Conservation (phyloP, 1,140 invertebrate genomes). For the Asbolus verrucosus region DNA sequence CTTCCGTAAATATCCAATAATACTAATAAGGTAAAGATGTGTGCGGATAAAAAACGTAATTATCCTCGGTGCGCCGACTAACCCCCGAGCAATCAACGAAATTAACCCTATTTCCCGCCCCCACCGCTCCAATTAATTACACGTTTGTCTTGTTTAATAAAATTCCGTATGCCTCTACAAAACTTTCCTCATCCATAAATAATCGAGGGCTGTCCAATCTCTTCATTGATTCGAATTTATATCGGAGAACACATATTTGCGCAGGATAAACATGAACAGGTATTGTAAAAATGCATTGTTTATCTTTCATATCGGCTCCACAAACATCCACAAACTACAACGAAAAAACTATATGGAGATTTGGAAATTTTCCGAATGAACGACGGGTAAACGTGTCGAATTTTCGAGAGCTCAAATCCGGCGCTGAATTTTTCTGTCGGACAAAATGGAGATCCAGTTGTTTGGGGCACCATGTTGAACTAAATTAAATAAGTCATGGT, state of each 20-base stretch:
- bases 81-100: conserved; percentile 8
- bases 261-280: conserved; percentile 20
- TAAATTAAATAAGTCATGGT: too few species aligned
- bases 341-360: not conserved
- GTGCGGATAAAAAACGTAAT: conserved; percentile 6
- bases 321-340: conserved; percentile 16
- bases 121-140: conserved; percentile 19
- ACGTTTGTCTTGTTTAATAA: conserved; percentile 7
- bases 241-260: conserved; percentile 37
- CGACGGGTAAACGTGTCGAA: too few species aligned
- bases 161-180: conserved; percentile 1
- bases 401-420: too few species aligned
- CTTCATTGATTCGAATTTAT: conserved; percentile 30
- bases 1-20: conserved; percentile 10
- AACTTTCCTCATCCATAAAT: not conserved
- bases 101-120: conserved; percentile 24
- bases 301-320: conserved; percentile 19
- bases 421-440: too few species aligned
- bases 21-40: conserved; percentile 14
- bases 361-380: too few species aligned
- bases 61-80: not conserved
- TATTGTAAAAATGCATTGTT: conserved; percentile 39
- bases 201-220: conserved; percentile 5
- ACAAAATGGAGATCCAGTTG: too few species aligned
- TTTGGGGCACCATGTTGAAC: too few species aligned